These are phyloP conservation scores for Leuciscus idus DNA, from an alignment of 2,113 vertebrate genomes.

Conservation along the genomic window DNA sequence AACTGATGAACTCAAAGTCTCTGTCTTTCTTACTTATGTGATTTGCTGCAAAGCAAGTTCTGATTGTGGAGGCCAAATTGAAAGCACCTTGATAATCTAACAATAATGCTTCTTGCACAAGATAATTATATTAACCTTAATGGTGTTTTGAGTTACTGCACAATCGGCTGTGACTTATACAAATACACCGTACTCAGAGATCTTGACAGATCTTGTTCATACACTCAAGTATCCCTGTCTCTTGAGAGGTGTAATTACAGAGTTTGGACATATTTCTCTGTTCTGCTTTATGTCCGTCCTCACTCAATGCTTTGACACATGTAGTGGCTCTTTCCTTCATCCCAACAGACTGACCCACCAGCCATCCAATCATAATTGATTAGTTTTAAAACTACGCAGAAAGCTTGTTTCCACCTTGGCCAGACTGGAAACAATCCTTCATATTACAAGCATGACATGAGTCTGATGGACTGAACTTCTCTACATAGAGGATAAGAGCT, in stretches of 20 bases:
- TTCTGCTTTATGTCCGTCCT: constrained; percentile 71
- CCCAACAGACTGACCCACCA: constrained; percentile 60
- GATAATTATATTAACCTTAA: constrained; percentile 9
- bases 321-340: constrained; percentile 72
- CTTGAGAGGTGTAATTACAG: constrained; percentile 66
- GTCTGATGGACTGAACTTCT: constrained; percentile 38
- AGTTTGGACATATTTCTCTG: constrained; percentile 65
- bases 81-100: not conserved
- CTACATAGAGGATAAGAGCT: constrained; percentile 39
- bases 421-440: constrained; percentile 72
- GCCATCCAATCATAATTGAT: constrained; percentile 70
- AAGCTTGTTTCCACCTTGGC: constrained; percentile 56
- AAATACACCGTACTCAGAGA: not conserved
- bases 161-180: not conserved
- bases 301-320: constrained; percentile 57
- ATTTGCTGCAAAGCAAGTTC: not conserved
- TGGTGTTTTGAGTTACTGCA: not conserved
- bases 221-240: constrained; percentile 38
- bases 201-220: constrained; percentile 24
- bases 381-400: constrained; percentile 67
- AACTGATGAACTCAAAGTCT: not conserved
- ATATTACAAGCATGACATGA: constrained; percentile 46
- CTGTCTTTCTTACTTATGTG: not conserved
- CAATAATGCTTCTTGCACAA: not conserved
- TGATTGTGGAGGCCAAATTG: not conserved